Evolutionary conservation across 2,797 vertebrate species (phyloP), one percentile per base, ranked within the genome.

Genomic region (Poliocrania exsul): DNA sequence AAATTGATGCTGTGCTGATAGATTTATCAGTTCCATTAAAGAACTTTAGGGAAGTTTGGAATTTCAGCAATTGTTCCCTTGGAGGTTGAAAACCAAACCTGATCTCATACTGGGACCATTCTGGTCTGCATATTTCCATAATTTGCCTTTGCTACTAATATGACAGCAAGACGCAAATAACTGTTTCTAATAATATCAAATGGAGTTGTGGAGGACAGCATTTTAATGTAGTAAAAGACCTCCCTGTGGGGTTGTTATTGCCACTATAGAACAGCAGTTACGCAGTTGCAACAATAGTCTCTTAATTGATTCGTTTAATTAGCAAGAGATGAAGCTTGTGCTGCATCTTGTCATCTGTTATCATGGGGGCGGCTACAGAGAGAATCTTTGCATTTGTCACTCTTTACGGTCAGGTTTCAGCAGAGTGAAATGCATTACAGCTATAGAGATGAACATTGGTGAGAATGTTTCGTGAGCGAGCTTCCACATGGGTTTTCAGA

Each of bases 281-380:
- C 98, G 98, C 98, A 98, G 99, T 98, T 98, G 98, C 98, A 98
- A 99, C 98, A 98, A 98, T 98, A 99, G 98, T 98, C 97, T 98
- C 98, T 99, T 99, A 99, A 99, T 99, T 99, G 99, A 99, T 99
- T 99, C 98, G 98, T 99, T 99, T 99, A 99, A 99, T 99, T 99
- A 99, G 99, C 98, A 98, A 97, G 98, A 99, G 98, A 99, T 98
- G 98, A 98, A 98, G 98, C 98, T 98, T 97, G 97, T 92, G 95
- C 97, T 97, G 97, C 97, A 95, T 98, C 98, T 98, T 99, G 99
- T 99, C 98, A 99, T 99, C 97, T 97, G 93, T 97, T 98, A 98
- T 98, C 97, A 95, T 94, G 98, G 98, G 98, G 98, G 98, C 64
- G 94, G 95, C 98, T 98, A 96, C 97, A 96, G 97, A 98, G 97